phyloP scores from a whole-genome alignment of 2,888 invertebrate species.

The Candidula unifasciata region DNA sequence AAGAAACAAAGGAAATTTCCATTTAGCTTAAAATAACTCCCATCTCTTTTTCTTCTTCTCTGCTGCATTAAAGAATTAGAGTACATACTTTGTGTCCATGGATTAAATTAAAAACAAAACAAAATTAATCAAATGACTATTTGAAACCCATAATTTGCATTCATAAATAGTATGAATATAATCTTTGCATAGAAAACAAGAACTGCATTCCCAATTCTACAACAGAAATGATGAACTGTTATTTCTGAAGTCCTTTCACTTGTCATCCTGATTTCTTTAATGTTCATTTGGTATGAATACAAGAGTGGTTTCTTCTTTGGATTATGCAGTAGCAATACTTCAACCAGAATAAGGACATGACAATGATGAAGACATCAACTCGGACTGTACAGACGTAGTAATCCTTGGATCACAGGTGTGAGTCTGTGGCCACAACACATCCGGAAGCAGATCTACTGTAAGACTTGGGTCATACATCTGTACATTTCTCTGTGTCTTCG shows the following conservation, averaged over 20 bases:
- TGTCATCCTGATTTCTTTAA: too few relatives aligned
- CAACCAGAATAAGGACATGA: background rate
- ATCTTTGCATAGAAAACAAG: constrained; percentile 21
- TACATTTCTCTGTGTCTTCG: constrained; percentile 39
- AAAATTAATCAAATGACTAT: too few relatives aligned
- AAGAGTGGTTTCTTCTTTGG: too few relatives aligned
- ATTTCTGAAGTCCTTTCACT: too few relatives aligned
- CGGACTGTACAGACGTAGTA: background rate
- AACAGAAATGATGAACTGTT: background rate
- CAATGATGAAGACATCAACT: background rate
- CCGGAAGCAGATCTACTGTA: background rate
- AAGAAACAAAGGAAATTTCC: too few relatives aligned
- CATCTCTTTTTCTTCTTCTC: too few relatives aligned
- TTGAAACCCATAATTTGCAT: constrained; percentile 5
- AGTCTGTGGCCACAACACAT: background rate
- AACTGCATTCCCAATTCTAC: background rate
- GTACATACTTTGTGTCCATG: too few relatives aligned
- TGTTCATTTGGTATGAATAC: too few relatives aligned
- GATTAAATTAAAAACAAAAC: too few relatives aligned
- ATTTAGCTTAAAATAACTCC: too few relatives aligned
- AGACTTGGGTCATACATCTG: constrained; percentile 38
- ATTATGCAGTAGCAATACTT: too few relatives aligned
- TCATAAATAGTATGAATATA: background rate
- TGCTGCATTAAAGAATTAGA: too few relatives aligned
- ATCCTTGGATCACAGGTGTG: background rate